These are phyloP conservation scores for Acanthurus tractus DNA, from an alignment of 2,797 vertebrate genomes.

Conservation along the genomic window DNA sequence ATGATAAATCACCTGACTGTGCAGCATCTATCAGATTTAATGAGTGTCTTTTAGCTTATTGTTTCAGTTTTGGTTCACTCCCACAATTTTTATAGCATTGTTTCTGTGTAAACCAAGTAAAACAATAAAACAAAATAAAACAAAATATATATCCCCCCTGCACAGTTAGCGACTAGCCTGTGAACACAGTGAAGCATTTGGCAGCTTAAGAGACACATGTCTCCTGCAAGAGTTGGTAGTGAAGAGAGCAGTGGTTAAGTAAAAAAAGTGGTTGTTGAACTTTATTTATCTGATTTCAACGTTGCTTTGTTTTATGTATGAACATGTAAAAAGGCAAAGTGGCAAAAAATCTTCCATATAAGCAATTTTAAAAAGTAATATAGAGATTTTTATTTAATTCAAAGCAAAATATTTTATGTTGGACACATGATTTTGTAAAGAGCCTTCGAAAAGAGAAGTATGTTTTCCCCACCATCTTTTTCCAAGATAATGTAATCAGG, in stretches of 20 bases:
- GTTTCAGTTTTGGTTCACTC: not conserved
- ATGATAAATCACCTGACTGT: not conserved
- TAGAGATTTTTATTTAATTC: not conserved
- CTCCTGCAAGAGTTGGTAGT: not conserved
- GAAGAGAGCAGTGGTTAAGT: not conserved
- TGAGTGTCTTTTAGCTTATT: not conserved
- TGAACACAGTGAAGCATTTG: constrained; percentile 1
- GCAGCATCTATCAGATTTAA: not conserved
- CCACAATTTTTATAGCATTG: accelerated
- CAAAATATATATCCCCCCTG: too few species aligned
- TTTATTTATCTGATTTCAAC: not conserved
- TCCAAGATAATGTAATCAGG: not conserved
- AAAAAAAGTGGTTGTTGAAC: not conserved
- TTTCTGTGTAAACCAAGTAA: too few species aligned
- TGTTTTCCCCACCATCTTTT: not conserved
- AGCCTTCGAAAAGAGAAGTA: not conserved
- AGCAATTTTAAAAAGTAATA: not conserved
- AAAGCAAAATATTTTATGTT: not conserved
- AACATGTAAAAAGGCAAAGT: not conserved
- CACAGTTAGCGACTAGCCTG: not conserved
- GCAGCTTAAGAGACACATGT: not conserved
- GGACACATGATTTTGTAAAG: not conserved
- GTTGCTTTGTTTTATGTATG: too few species aligned
- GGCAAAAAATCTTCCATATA: too few species aligned
- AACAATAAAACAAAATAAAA: too few species aligned